phyloP scores from a whole-genome alignment of 2,888 invertebrate species.

The Chrysolina americana region DNA sequence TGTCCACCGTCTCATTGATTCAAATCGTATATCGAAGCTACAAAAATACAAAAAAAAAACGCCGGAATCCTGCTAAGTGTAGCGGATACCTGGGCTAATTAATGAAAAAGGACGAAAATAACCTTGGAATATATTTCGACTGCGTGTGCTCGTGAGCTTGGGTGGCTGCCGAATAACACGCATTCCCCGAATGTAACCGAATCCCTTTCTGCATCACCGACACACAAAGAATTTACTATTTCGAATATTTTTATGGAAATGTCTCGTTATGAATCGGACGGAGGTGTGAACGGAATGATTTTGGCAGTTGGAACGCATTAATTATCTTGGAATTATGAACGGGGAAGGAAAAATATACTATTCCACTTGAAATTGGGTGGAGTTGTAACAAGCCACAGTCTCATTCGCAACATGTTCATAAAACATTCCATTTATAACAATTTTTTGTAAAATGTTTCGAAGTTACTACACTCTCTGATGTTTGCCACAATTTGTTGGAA shows the following conservation, averaged over 20 bases:
- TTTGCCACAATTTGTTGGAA: no score
- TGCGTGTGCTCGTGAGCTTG: slow-evolving; percentile 31
- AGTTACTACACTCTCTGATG: no score
- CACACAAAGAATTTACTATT: slow-evolving; percentile 14
- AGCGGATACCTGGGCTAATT: slow-evolving; percentile 34
- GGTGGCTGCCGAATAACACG: slow-evolving; percentile 35
- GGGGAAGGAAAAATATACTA: no score
- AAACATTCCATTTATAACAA: no score
- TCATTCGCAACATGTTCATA: no score
- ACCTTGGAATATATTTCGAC: slow-evolving; percentile 22
- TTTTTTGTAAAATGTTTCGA: no score
- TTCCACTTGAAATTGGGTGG: no score
- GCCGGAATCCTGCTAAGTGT: slow-evolving; percentile 34
- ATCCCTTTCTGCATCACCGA: slow-evolving; percentile 20
- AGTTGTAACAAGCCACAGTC: no score
- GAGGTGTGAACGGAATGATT: slow-evolving; percentile 16
- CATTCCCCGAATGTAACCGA: slow-evolving; percentile 28
- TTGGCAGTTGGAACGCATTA: neutral
- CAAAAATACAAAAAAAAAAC: slow-evolving; percentile 27
- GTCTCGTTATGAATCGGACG: slow-evolving; percentile 1
- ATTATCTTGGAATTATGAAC: slow-evolving; percentile 14
- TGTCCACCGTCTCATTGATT: slow-evolving; percentile 29
- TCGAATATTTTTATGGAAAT: slow-evolving; percentile 24
- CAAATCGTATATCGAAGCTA: slow-evolving; percentile 36
- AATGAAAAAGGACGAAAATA: slow-evolving; percentile 31